These are phyloP conservation scores for Gisinianus flammeolus DNA, from an alignment of 2,888 invertebrate genomes.

Conservation along the genomic window DNA sequence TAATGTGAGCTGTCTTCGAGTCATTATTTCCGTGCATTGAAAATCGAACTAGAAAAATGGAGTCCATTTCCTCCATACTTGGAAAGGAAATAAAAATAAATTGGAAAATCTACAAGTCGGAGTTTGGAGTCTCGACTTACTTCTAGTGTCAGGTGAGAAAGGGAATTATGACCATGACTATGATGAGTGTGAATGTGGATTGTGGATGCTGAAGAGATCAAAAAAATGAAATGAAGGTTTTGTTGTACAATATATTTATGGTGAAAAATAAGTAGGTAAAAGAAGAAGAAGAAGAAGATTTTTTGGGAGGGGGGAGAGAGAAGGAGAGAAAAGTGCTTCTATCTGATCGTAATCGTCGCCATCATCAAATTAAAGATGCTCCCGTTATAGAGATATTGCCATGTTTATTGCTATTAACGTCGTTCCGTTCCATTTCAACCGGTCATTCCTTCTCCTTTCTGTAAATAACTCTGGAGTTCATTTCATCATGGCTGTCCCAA, in stretches of 20 bases:
- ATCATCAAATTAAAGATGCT: conserved; percentile 33
- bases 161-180: neutral
- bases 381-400: conserved; percentile 15
- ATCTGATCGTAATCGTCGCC: conserved; percentile 4
- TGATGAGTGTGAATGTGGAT: neutral
- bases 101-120: neutral
- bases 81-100: neutral
- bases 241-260: no score
- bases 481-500: neutral
- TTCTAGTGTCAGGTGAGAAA: neutral
- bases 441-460: conserved; percentile 18
- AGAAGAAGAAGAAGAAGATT: no score
- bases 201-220: neutral
- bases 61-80: no score
- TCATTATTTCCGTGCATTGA: neutral
- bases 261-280: no score
- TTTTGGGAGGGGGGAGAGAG: neutral
- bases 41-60: neutral
- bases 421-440: conserved; percentile 26
- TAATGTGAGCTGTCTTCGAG: no score
- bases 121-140: neutral
- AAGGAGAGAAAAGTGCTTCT: neutral
- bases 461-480: neutral
- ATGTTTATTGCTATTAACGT: conserved; percentile 28
- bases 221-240: neutral